Evolutionary conservation across 2,797 vertebrate species (phyloP), one percentile per base, ranked within the genome.

Genomic region (Scleropages formosus): DNA sequence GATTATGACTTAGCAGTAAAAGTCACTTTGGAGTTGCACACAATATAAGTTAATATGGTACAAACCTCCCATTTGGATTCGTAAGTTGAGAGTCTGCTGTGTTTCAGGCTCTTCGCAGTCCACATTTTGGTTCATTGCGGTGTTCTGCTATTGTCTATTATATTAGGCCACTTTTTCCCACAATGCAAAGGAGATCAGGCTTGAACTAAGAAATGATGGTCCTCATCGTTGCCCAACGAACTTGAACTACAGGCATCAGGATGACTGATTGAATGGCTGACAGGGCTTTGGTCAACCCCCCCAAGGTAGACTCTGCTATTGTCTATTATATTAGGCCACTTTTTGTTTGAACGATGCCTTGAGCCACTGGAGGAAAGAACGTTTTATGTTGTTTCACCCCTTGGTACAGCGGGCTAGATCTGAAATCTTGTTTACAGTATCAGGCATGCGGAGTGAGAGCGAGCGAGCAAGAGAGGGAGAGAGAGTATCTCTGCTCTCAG

Each of bases 381-480:
- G 8, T 20, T 20, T n/a, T 61, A 24, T 70, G 24, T 47, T 9
- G 53, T 15, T 7, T 26, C 13, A 47, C 51, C 16, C 51, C 24
- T 9, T 22, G 24, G 51, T 26, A 69, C 53, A 13, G 49, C 8
- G 22, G 61, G 22, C n/a, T 18, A 71, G 9, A 53, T 58, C 53
- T 59, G 51, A 72, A 72, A 72, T 44, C 70, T 26, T 60, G 10
- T 72, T 59, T 44, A 72, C 18, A 20, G 24, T 24, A 60, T 24
- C 70, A 72, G 26, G 16, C 49, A 72, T 1, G 59, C 22, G 59
- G 69, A 53, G 68, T 11, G 39, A 20, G 18, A 7, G 26, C 47
- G 46, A 10, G 8, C 16, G 8, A 61, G 15, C 8, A 4, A 20
- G 59, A 16, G 18, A 56, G 53, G 18, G 53, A 56, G 53, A 56